Evolutionary conservation across 2,888 invertebrate genomes (phyloP).

Genomic region (Erannis defoliaria): DNA sequence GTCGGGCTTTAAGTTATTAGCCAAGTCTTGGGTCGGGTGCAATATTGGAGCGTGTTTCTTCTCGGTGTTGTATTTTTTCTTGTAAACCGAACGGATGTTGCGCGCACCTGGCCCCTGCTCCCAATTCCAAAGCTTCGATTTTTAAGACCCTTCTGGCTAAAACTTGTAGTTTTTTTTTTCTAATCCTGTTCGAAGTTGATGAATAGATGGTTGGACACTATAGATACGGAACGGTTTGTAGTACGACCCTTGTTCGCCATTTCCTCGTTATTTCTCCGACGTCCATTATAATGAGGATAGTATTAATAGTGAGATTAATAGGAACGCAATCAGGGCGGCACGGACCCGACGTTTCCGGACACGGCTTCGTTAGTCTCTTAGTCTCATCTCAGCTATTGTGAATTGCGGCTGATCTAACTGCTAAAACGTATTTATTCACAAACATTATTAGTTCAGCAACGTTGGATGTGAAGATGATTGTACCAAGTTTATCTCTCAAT

Average conservation of each 20-base stretch:
- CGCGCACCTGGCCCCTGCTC: constrained; percentile 76
- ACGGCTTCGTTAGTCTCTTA: constrained; percentile 55
- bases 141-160: constrained; percentile 52
- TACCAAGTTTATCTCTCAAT: constrained; percentile 16
- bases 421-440: constrained; percentile 44
- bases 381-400: constrained; percentile 49
- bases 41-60: constrained; percentile 56
- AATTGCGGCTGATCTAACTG: constrained; percentile 34
- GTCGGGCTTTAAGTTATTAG: constrained; percentile 40
- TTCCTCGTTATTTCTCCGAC: constrained; percentile 21
- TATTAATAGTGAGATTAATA: constrained; percentile 47
- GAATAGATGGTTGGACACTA: not conserved
- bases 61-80: constrained; percentile 64
- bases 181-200: constrained; percentile 34
- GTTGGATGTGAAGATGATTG: constrained; percentile 16
- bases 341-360: constrained; percentile 46
- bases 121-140: constrained; percentile 43
- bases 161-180: constrained; percentile 46
- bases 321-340: constrained; percentile 47
- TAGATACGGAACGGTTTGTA: not conserved
- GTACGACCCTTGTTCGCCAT: constrained; percentile 8
- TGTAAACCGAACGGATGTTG: constrained; percentile 68
- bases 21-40: constrained; percentile 43
- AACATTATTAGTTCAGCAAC: constrained; percentile 37
- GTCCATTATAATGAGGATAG: constrained; percentile 20